Evolutionary conservation across 2,797 vertebrate genomes (phyloP).

Genomic region (Neosilurus mollespiculum): DNA sequence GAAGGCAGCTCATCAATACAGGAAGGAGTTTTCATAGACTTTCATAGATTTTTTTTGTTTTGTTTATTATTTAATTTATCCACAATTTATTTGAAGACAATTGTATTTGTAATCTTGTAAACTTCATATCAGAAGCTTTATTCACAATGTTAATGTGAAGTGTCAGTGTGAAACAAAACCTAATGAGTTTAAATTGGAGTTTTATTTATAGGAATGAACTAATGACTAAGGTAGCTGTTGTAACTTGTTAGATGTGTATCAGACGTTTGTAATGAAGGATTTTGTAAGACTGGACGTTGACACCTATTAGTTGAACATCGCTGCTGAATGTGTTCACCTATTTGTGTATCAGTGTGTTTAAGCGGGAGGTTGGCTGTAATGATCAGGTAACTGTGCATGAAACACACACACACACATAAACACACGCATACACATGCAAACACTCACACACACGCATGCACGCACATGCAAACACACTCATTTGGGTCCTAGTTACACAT

Average conservation of each 20-base stretch:
- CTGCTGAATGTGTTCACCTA: neutral
- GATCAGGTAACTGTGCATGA: conserved; percentile 72
- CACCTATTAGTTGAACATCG: neutral
- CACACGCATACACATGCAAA: conserved; percentile 6
- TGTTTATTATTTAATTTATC: too few relatives aligned
- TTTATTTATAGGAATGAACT: neutral
- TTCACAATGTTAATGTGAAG: neutral
- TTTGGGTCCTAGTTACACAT: conserved; percentile 68
- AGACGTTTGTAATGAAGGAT: neutral
- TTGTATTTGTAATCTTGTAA: neutral
- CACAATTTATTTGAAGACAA: too few relatives aligned
- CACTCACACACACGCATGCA: neutral
- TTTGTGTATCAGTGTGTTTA: conserved; percentile 30
- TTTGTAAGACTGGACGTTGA: neutral
- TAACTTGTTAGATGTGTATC: neutral
- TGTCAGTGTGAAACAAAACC: neutral
- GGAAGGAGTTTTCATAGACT: neutral
- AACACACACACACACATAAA: conserved; percentile 41
- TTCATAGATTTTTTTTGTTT: neutral
- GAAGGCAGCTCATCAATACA: neutral
- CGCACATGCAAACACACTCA: conserved; percentile 48
- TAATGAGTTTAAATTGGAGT: neutral
- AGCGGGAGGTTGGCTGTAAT: conserved; percentile 61
- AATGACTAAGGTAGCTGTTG: neutral
- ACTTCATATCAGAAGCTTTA: neutral